Evolutionary conservation across 2,113 vertebrate species (phyloP).

Genomic region (Solea senegalensis): DNA sequence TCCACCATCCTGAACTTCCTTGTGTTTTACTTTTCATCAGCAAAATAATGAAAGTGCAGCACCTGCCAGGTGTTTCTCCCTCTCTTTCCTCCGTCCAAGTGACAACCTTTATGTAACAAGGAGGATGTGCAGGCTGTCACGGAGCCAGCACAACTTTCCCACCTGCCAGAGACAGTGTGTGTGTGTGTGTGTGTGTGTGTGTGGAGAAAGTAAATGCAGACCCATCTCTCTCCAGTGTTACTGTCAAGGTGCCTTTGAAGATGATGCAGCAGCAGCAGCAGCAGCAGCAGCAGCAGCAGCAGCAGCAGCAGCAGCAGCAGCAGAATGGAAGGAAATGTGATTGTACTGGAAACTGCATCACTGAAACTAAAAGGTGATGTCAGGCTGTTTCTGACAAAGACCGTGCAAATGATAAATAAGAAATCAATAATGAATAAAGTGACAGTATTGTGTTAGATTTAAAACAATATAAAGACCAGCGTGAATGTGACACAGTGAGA

Average conservation of each 20-base stretch:
- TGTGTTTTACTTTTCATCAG: constrained; percentile 1
- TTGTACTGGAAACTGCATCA: constrained; percentile 3
- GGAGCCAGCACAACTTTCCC: constrained; percentile 34
- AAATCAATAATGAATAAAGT: neutral
- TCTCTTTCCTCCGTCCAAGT: constrained; percentile 20
- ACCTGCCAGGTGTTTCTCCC: constrained; percentile 27
- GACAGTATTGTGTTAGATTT: no score
- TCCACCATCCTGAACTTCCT: neutral
- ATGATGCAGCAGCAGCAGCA: constrained; percentile 27
- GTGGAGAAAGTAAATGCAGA: constrained; percentile 46
- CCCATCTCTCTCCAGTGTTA: constrained; percentile 6
- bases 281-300: no score
- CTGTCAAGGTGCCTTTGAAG: constrained; percentile 57
- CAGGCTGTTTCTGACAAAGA: constrained; percentile 1
- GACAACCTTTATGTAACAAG: constrained; percentile 39
- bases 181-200: constrained; percentile 20
- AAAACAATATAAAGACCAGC: no score
- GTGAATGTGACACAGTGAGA: neutral
- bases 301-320: no score
- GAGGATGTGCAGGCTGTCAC: constrained; percentile 22
- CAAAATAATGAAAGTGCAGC: constrained; percentile 11
- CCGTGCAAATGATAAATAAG: constrained; percentile 6
- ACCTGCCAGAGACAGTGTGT: constrained; percentile 35
- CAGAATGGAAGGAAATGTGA: constrained; percentile 16
- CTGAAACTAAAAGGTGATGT: neutral